phyloP scores from a whole-genome alignment of 1,140 invertebrate genomes.

The Chironomus tepperi region DNA sequence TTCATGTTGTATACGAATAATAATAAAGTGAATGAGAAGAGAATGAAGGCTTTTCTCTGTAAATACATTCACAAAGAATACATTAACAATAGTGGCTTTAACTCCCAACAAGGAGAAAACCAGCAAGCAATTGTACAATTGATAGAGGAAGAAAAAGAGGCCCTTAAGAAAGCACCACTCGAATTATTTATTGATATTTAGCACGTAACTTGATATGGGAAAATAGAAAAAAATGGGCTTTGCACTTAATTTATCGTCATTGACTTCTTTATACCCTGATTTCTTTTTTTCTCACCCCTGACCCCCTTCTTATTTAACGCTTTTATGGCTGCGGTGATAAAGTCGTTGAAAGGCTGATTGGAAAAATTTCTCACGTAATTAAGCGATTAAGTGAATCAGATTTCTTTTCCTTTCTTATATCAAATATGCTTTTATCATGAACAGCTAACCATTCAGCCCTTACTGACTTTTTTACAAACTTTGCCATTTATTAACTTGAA shows the following conservation, averaged over 20 bases:
- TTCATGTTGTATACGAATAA: slow-evolving; percentile 1
- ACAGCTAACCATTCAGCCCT: background rate
- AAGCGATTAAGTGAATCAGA: slow-evolving; percentile 17
- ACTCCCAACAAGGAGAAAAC: too few species aligned
- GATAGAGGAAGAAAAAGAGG: background rate
- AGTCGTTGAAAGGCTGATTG: slow-evolving; percentile 6
- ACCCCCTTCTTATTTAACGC: background rate
- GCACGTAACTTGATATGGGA: background rate
- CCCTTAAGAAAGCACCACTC: background rate
- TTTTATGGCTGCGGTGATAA: background rate
- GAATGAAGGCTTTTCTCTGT: background rate
- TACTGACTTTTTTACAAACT: too few species aligned
- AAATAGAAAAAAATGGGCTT: too few species aligned
- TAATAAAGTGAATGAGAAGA: background rate
- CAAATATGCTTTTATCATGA: slow-evolving; percentile 15
- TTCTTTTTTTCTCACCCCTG: background rate
- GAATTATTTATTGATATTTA: slow-evolving; percentile 22
- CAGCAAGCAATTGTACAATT: too few species aligned
- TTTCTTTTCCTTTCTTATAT: background rate
- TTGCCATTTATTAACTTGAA: too few species aligned
- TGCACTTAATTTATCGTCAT: background rate
- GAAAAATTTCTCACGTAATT: slow-evolving; percentile 22
- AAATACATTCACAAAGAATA: background rate
- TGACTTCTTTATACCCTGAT: background rate
- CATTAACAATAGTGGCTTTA: too few species aligned